Evolutionary conservation across 2,888 invertebrate genomes (phyloP).

Genomic region (Protophormia terraenovae): DNA sequence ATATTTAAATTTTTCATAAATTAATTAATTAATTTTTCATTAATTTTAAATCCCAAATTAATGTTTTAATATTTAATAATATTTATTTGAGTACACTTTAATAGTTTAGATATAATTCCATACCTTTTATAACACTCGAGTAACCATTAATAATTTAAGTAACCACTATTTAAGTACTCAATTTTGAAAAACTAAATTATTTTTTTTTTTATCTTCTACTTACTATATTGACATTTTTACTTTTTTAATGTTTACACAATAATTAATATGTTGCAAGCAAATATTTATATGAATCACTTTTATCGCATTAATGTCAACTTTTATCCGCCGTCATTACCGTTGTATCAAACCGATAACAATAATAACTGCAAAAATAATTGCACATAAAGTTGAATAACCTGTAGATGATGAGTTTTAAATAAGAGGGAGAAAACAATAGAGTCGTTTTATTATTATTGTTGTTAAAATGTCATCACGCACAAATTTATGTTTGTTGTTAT

Average conservation of each 20-base stretch:
- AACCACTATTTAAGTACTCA: neutral
- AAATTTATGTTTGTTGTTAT: constrained; percentile 4
- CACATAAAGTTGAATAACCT: constrained; percentile 50
- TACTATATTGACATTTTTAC: too few species aligned
- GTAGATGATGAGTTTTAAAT: constrained; percentile 26
- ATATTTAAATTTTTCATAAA: too few species aligned
- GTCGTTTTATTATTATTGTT: neutral
- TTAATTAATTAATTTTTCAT: too few species aligned
- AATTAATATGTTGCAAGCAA: neutral
- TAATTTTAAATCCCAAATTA: too few species aligned
- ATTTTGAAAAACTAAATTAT: neutral
- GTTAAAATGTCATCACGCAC: constrained; percentile 58
- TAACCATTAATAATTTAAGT: neutral
- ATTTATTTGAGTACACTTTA: too few species aligned
- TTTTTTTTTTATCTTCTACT: neutral
- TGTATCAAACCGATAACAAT: constrained; percentile 17
- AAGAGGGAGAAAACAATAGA: neutral
- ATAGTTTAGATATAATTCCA: neutral
- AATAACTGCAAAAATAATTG: constrained; percentile 1
- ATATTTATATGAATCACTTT: constrained; percentile 4
- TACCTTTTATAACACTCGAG: neutral
- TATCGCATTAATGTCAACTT: constrained; percentile 8
- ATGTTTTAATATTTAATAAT: too few species aligned
- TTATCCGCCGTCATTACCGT: neutral
- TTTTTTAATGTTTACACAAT: neutral